phyloP scores from a whole-genome alignment of 2,797 vertebrate genomes.

The Alectoris magna region DNA sequence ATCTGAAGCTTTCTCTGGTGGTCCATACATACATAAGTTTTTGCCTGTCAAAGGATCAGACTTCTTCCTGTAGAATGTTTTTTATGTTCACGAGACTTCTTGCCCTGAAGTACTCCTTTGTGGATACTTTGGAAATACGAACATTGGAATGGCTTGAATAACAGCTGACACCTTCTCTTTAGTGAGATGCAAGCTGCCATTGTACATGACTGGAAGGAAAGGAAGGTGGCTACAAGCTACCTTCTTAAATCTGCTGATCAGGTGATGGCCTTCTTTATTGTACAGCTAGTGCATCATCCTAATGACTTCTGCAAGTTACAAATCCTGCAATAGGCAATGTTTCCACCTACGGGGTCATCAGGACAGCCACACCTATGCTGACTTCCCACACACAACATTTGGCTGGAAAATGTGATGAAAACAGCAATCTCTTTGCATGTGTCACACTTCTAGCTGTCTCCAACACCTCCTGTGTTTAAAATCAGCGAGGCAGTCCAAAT shows the following conservation, averaged over 20 bases:
- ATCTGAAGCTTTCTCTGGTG: not conserved
- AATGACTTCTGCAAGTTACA: not conserved
- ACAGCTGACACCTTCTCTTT: not conserved
- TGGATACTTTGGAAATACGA: not conserved
- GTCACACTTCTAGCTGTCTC: not conserved
- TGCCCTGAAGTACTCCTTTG: not conserved
- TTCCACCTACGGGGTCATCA: not conserved
- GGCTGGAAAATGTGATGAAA: not conserved
- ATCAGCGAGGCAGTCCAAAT: not conserved
- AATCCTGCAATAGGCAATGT: not conserved
- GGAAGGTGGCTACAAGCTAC: not conserved
- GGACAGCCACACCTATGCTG: not conserved
- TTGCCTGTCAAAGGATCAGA: not conserved
- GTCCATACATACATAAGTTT: not conserved
- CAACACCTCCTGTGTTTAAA: not conserved
- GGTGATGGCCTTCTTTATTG: not conserved
- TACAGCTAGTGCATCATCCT: not conserved
- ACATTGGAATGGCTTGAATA: not conserved
- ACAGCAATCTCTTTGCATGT: not conserved
- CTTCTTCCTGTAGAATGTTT: not conserved
- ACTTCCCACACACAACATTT: not conserved
- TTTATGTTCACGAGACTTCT: not conserved
- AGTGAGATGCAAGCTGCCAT: not conserved
- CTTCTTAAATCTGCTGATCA: not conserved
- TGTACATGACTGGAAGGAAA: not conserved